Evolutionary conservation across 2,888 invertebrate species (phyloP), one percentile per base, ranked within the genome.

Genomic region (Callimorpha dominula): DNA sequence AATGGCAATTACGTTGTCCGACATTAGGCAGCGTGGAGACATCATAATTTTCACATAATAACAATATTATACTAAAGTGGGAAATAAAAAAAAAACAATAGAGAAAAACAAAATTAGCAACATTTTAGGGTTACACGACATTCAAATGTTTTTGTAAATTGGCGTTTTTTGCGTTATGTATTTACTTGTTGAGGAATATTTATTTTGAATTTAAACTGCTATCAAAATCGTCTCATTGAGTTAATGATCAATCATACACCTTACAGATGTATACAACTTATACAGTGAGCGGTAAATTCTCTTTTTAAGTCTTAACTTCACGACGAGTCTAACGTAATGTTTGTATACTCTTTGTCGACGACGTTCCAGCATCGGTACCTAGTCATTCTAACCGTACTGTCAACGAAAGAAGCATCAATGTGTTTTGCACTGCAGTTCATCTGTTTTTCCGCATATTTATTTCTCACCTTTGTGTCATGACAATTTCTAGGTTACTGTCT

Each of bases 31-130:
- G 14, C 42, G 62, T 74, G 74, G 40, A 68, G 70, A 71, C 70
- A 73, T 76, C 72, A 64, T 50, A 74, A 76, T 80, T 67, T 76
- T 77, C 74, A 76, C 75, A 74, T 77, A 72, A 75, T 77, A 76
- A 78, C 75, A 72, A 77, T 70, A 79, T 78, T 73, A 76, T 66
- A 74, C 68, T 71, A 72, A 67, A 78, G 69, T 79, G 73, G 66
- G 74, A 70, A 74, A 74, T 64, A 79, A 72, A 76, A 76, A 43
- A 70, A 68, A 81, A 72, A 81, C 77, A 76, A 64, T 68, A 69
- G 52, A 68, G 72, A 50, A 65, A 72, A 62, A 71, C 62, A 12
- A 69, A 76, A 77, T 69, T 71, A 76, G 72, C 71, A 46, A 46
- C 50, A 50, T 75, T 80, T 78, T 77, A 65, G 50, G 70, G 72